Percentiles rank a stretch among this genome's conserved stretches.
Conservation (phyloP, 2,888 invertebrate genomes). For the Leptopterna dolabrata region DNA sequence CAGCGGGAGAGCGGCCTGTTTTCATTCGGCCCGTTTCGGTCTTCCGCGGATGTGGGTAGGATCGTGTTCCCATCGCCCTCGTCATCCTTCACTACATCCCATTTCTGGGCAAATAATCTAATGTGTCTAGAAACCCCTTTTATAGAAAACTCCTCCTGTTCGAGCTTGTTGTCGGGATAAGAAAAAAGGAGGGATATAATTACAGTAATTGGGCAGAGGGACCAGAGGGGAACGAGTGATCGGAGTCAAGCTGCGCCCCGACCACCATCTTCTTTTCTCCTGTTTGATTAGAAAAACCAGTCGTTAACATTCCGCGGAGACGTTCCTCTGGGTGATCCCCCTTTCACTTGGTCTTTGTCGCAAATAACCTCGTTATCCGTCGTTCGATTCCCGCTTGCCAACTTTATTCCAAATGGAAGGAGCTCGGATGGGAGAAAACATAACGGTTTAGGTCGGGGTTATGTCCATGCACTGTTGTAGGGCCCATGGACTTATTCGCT, state of each 20-base stretch:
- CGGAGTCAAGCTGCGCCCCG: background rate
- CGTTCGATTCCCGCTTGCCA: background rate
- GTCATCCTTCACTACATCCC: background rate
- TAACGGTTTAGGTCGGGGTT: background rate
- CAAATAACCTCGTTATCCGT: constrained; percentile 21
- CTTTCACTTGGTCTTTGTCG: constrained; percentile 40
- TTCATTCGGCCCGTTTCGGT: background rate
- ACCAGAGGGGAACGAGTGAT: background rate
- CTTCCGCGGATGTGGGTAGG: background rate
- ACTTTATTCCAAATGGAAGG: background rate
- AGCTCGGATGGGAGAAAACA: background rate
- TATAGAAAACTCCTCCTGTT: constrained; percentile 15
- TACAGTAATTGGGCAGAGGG: constrained; percentile 28
- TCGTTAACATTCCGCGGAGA: constrained; percentile 32
- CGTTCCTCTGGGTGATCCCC: background rate
- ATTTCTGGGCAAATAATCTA: constrained; percentile 40
- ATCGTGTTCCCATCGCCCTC: background rate
- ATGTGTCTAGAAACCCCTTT: constrained; percentile 30
- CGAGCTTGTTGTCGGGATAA: constrained; percentile 16
- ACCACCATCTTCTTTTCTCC: constrained; percentile 14
- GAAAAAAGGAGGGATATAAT: constrained; percentile 21
- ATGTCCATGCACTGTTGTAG: background rate
- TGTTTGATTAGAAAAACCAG: constrained; percentile 41
- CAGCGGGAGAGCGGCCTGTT: background rate
- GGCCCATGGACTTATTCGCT: no score